Percentiles rank a stretch among this genome's conserved stretches.
These are phyloP conservation scores for Chaenocephalus aceratus DNA, from an alignment of 2,113 vertebrate genomes.

Conservation along the genomic window DNA sequence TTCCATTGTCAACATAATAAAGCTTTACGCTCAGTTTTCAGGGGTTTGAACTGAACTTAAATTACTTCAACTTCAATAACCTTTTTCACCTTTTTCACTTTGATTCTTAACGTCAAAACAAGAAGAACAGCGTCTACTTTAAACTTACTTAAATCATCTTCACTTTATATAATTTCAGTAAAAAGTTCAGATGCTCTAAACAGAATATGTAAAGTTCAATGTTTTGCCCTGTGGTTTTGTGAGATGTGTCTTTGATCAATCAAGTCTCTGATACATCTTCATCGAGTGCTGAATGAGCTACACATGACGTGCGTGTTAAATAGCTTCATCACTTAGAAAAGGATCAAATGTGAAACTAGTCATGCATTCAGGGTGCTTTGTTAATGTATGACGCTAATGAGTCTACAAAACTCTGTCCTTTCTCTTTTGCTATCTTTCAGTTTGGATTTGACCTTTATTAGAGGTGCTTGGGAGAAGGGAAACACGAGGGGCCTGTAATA, in stretches of 20 bases:
- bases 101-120: neutral
- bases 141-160: neutral
- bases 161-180: neutral
- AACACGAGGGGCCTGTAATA: neutral
- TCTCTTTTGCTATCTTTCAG: constrained; percentile 21
- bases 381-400: constrained; percentile 32
- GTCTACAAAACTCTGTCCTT: constrained; percentile 5
- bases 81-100: too few species aligned
- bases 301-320: constrained; percentile 21
- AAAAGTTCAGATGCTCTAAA: neutral
- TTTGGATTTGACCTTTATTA: constrained; percentile 47
- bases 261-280: neutral
- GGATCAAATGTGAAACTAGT: constrained; percentile 32
- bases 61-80: neutral
- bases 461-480: neutral
- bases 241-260: neutral
- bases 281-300: neutral
- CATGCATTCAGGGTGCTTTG: constrained; percentile 14
- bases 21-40: neutral
- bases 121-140: too few species aligned
- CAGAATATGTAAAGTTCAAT: neutral
- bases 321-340: constrained; percentile 7
- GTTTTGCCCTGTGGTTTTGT: neutral
- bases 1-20: neutral
- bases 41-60: neutral